Base-by-base conservation (phyloP, 2,888 invertebrate species). In the Tetragonula carbonaria region DNA sequence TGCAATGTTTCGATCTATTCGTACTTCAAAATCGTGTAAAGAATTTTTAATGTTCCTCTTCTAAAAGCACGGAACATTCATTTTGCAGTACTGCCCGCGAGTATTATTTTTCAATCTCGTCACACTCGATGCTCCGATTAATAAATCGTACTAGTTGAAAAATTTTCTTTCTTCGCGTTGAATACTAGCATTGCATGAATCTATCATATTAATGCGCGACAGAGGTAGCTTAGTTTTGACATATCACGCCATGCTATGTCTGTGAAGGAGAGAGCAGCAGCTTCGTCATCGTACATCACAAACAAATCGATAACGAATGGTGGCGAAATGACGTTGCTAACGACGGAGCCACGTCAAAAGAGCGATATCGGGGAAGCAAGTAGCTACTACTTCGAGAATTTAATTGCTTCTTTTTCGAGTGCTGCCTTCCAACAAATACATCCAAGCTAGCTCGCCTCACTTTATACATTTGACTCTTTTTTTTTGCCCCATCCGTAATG, bases 171-270 rank as follows among this genome's bases (percentile, higher is more conserved):
- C 55, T 55, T 6, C 33, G 28, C 28, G 51, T 18, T 28, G 28
- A 28, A 28, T 28, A 45, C 45, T 70, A 65, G 63, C 38, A 38
- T 65, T 65, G 33, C 63, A 53, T 53, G 28, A 21, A 70, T 70
- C 53, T 70, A 28, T 70, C 70, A 70, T 33, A 70, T 53, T 70
- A 53, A 70, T 33, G 28, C 28, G 53, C 23, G 53, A 53, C 18
- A 23, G 70, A 33, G 23, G 53, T 70, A 70, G 23, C 28, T 28
- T 53, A 53, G 70, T 53, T 53, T 70, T 70, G 70, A 70, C 70
- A 53, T 53, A 51, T 70, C 51, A 53, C 70, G 53, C 70, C 55
- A 53, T 14, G 21, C 21, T 70, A 13, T 70, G 23, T 55, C 33
- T 3, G 28, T 55, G 33, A 33, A n/a, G 55, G n/a, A 53, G 18